phyloP scores from a whole-genome alignment of 1,140 invertebrate species.

The Drosophila obscura region DNA sequence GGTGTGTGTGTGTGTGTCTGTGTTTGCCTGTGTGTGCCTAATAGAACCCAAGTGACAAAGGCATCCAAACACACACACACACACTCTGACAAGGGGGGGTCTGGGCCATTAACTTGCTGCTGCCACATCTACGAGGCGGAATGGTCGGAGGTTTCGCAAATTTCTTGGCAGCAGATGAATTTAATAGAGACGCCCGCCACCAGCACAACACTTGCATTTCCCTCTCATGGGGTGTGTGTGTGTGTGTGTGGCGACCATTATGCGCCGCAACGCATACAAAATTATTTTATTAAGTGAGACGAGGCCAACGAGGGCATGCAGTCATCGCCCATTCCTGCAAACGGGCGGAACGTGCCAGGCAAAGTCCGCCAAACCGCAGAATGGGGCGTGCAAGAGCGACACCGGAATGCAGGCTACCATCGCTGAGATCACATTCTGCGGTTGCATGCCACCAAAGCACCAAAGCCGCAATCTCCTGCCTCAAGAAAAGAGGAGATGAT shows the following conservation, averaged over 20 bases:
- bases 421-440: slow-evolving; percentile 32
- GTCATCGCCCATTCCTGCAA: slow-evolving; percentile 15
- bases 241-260: slow-evolving; percentile 43
- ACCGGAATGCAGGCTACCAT: not conserved
- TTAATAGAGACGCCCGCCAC: slow-evolving; percentile 66
- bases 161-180: slow-evolving; percentile 66
- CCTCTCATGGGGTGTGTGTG: not conserved
- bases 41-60: slow-evolving; percentile 76
- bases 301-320: slow-evolving; percentile 31
- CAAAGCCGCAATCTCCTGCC: not conserved
- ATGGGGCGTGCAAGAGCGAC: not conserved
- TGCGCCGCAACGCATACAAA: slow-evolving; percentile 68
- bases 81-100: not conserved
- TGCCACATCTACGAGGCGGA: slow-evolving; percentile 38
- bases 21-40: slow-evolving; percentile 47
- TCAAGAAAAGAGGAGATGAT: slow-evolving; percentile 15
- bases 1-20: slow-evolving; percentile 2
- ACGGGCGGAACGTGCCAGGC: slow-evolving; percentile 35
- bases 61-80: slow-evolving; percentile 39
- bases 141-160: slow-evolving; percentile 36
- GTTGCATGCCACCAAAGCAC: slow-evolving; percentile 35
- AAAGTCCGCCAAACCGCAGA: slow-evolving; percentile 27
- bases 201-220: slow-evolving; percentile 56
- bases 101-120: slow-evolving; percentile 68
- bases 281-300: slow-evolving; percentile 77